Evolutionary conservation across 2,113 vertebrate genomes (phyloP).

Genomic region (Trematomus loennbergii): DNA sequence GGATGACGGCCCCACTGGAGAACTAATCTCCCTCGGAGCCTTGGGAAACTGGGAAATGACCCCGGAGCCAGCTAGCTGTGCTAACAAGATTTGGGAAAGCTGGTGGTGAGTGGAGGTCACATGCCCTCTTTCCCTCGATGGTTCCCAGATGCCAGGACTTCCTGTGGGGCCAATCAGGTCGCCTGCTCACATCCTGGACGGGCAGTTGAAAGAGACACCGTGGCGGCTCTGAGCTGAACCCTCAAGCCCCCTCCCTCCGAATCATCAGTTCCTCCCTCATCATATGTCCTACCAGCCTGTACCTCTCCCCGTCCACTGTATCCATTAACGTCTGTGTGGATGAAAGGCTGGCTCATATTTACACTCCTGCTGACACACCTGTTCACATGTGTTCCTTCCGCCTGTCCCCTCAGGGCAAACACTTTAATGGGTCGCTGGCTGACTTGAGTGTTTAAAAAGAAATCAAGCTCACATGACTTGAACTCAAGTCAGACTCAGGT

Average conservation of each 20-base stretch:
- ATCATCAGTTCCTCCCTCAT: slow-evolving; percentile 22
- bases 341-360: slow-evolving; percentile 1
- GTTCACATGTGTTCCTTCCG: neutral
- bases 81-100: slow-evolving; percentile 85
- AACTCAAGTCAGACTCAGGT: neutral
- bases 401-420: neutral
- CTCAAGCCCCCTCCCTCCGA: neutral
- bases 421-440: neutral
- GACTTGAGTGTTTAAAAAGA: neutral
- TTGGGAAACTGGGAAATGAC: slow-evolving; percentile 82
- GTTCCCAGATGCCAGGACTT: slow-evolving; percentile 79
- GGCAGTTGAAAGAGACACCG: slow-evolving; percentile 55
- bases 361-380: slow-evolving; percentile 29
- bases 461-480: slow-evolving; percentile 15
- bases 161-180: slow-evolving; percentile 64
- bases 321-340: slow-evolving; percentile 2
- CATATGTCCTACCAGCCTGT: slow-evolving; percentile 39
- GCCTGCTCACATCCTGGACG: slow-evolving; percentile 38
- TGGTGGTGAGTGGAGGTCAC: slow-evolving; percentile 82
- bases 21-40: slow-evolving; percentile 81
- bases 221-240: slow-evolving; percentile 46
- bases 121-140: slow-evolving; percentile 75
- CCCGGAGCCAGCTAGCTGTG: slow-evolving; percentile 74
- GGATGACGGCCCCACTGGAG: slow-evolving; percentile 69
- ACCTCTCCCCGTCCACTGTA: slow-evolving; percentile 1